Percentiles rank a stretch among this genome's conserved stretches.
Evolutionary conservation across 2,113 vertebrate genomes (phyloP).

Genomic region (Indicator indicator): DNA sequence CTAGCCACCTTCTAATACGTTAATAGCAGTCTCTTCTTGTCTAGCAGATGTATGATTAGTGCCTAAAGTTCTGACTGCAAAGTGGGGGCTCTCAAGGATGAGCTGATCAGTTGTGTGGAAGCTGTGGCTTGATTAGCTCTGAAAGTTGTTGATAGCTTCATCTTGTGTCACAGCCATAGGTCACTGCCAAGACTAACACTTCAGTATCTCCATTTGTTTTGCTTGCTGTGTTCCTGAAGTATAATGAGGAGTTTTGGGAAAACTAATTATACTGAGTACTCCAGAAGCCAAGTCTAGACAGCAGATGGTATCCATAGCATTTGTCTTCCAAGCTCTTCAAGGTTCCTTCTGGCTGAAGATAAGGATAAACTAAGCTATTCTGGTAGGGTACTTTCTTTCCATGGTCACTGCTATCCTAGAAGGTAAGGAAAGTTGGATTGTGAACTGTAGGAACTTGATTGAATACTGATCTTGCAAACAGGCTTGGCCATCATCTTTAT

Average conservation of each 20-base stretch:
- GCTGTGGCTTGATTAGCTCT: background rate
- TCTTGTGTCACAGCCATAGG: background rate
- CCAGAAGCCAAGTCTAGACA: constrained; percentile 56
- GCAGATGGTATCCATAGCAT: constrained; percentile 32
- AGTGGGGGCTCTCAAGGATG: background rate
- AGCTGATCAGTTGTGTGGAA: background rate
- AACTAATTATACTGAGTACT: constrained; percentile 18
- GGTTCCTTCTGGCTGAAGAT: constrained; percentile 32
- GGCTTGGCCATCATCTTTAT: background rate
- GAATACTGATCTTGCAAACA: background rate
- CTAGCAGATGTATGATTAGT: background rate
- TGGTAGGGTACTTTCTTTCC: background rate
- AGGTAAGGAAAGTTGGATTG: background rate
- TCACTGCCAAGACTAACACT: constrained; percentile 9
- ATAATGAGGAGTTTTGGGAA: constrained; percentile 40
- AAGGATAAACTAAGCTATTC: constrained; percentile 13
- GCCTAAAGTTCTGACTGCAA: background rate
- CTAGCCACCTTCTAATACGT: background rate
- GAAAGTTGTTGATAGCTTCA: background rate
- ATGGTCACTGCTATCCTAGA: background rate
- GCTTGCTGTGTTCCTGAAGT: constrained; percentile 29
- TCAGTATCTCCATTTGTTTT: constrained; percentile 22
- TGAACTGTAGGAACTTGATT: background rate
- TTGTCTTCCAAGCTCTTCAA: constrained; percentile 29
- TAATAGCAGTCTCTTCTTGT: background rate